Base-by-base conservation (phyloP, 1,140 invertebrate species). In the Stenopsyche tienmushanensis region DNA sequence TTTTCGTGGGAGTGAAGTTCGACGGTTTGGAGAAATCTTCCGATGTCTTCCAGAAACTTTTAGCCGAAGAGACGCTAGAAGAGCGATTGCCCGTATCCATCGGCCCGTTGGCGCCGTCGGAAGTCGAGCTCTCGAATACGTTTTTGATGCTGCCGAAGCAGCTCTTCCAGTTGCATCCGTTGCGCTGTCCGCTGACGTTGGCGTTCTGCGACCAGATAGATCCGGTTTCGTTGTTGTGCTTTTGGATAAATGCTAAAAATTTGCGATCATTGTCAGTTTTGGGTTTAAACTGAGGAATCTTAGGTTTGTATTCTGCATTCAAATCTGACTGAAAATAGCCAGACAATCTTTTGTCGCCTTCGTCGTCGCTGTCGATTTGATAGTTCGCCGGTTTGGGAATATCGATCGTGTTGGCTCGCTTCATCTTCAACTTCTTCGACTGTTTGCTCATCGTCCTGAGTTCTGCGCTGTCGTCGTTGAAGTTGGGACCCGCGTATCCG, bases 401-500 rank as follows among this genome's bases (percentile, higher is more conserved):
- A 72, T 94, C 91, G 64, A 94, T 92, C 1, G 91, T 94, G 64
- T 94, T 94, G 0, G 91, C 91, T 20, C 92, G 82, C 78, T 93
- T 93, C 83, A 93, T 91, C 69, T 88, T 86, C 2, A 85, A 79
- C 71, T 90, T 90, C 71, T 90, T 90, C 34, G 77, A 83, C 25
- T 60, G 57, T 29, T 49, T 60, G 26, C 21, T 42, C 13, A 26
- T 26, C 2, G 20, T 2, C n/a, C n/a, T 57, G 23, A 1, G 17
- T 42, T 57, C 54, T 18, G 13, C 54, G 54, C 13, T 55, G 15
- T 9, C 41, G 34, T 2, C n/a, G 21, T 49, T 18, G 21, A 20
- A 1, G 21, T 50, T 50, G 47, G 23, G 23, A 2, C 3, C 10
- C 1, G 15, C 1, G 21, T 50, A n/a, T 9, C 9, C 5, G 5